A percentile compares a stretch with the other conserved stretches of the same genome.
Evolutionary conservation across 2,888 invertebrate species (phyloP).

Genomic region (Pocota personata): DNA sequence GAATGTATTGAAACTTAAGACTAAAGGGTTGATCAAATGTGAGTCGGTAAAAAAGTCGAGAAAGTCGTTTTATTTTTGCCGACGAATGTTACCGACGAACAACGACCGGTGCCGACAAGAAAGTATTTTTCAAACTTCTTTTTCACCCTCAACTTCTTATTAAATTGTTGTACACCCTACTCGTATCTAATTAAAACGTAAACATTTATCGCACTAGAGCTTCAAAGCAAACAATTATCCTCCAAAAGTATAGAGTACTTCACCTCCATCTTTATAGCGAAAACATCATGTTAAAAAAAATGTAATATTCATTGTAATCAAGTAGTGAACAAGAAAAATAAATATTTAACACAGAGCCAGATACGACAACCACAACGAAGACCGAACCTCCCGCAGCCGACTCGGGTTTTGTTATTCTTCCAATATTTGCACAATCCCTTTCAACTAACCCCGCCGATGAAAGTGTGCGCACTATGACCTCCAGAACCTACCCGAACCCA

Average conservation of each 20-base stretch:
- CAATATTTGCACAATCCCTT: conserved; percentile 42
- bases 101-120: no score
- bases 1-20: no score
- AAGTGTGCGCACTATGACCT: conserved; percentile 33
- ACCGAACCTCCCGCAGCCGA: neutral
- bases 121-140: no score
- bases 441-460: conserved; percentile 11
- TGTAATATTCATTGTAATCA: conserved; percentile 16
- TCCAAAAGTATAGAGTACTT: neutral
- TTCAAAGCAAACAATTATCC: conserved; percentile 9
- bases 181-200: conserved; percentile 4
- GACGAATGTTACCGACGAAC: no score
- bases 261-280: neutral
- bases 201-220: neutral
- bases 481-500: conserved; percentile 30
- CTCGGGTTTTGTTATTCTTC: conserved; percentile 3
- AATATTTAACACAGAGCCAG: conserved; percentile 10
- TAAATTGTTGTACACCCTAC: neutral
- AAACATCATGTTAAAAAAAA: neutral
- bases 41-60: no score
- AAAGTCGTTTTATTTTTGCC: no score
- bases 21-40: no score
- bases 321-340: neutral
- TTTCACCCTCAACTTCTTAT: neutral
- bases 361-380: neutral